Base-by-base conservation (phyloP, 2,888 invertebrate species). In the Lasioglossum marginatum region DNA sequence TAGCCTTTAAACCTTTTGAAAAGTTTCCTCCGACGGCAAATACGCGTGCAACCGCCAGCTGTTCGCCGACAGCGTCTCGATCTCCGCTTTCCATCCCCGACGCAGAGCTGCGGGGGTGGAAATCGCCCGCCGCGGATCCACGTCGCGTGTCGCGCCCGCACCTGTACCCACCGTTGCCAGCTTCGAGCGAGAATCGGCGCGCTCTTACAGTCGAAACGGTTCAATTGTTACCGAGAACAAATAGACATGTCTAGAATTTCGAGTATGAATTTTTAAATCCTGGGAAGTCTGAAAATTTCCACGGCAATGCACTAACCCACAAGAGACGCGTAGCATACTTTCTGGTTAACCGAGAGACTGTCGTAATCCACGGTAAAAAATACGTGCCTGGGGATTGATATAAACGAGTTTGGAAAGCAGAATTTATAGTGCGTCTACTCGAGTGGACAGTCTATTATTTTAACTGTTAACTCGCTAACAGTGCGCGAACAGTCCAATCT, bases 1-100 rank as follows among this genome's bases (percentile, higher is more conserved):
- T 79, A 73, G 68, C 72, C 79, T 79, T 79, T 73, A 79, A 60
- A 73, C 60, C 79, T 43, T 73, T 79, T 73, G 31, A 43, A 79
- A 73, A 66, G 73, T 74, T 79, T 79, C 73, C 74, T 74, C 73
- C 74, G 74, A 74, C 45, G 74, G 73, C 73, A 66, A 63, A 74
- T 63, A 74, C 79, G 79, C 63, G 78, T 71, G 71, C 78, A 71
- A 57, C 77, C 66, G 68, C 63, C 63, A 73, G 48, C 73, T 73
- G 75, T 75, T 75, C 76, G 57, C 40, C 76, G 76, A 63, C 60
- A 27, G 63, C 52, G 71, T 52, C 73, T 52, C 68, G 40, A 34
- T n/a, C 73, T 66, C 45, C 37, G 27, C 66, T 40, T 74, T 52
- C 60, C 40, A 34, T 66, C 14, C 8, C 48, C n/a, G 63, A 14